phyloP scores from a whole-genome alignment of 2,888 invertebrate genomes.

The Stomorhina lunata region DNA sequence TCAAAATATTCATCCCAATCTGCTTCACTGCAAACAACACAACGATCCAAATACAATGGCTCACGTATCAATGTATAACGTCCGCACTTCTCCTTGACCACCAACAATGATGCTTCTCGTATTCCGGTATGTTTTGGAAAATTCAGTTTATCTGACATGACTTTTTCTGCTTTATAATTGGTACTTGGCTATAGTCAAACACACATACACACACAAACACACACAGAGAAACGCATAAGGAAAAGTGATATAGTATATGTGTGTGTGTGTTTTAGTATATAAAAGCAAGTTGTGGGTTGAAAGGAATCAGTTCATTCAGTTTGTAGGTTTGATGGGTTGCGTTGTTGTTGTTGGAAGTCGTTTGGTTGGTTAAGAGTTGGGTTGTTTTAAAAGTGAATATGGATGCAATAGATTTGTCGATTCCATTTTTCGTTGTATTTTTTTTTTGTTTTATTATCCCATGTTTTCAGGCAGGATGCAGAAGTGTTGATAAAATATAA shows the following conservation, averaged over 20 bases:
- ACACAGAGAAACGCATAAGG: neutral
- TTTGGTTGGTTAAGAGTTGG: neutral
- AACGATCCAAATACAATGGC: slow-evolving; percentile 93
- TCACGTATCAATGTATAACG: slow-evolving; percentile 92
- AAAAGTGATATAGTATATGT: neutral
- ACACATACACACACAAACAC: slow-evolving; percentile 37
- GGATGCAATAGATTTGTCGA: slow-evolving; percentile 60
- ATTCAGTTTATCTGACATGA: slow-evolving; percentile 83
- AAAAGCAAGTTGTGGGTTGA: slow-evolving; percentile 24
- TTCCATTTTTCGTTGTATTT: slow-evolving; percentile 31
- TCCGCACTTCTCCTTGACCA: slow-evolving; percentile 94
- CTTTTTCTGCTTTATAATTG: slow-evolving; percentile 84
- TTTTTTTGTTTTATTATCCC: neutral
- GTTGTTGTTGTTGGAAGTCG: slow-evolving; percentile 46
- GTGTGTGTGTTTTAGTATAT: neutral
- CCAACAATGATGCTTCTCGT: slow-evolving; percentile 91
- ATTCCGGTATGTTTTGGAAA: slow-evolving; percentile 89
- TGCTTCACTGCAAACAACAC: slow-evolving; percentile 92
- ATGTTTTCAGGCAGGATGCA: slow-evolving; percentile 52
- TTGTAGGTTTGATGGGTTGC: slow-evolving; percentile 48
- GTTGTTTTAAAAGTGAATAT: slow-evolving; percentile 51
- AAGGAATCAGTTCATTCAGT: slow-evolving; percentile 29
- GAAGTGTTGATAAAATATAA: slow-evolving; percentile 63
- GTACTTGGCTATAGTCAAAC: slow-evolving; percentile 83
- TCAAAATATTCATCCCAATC: slow-evolving; percentile 97